These are phyloP conservation scores for Protonemura montana DNA, from an alignment of 2,888 invertebrate species.

Conservation along the genomic window DNA sequence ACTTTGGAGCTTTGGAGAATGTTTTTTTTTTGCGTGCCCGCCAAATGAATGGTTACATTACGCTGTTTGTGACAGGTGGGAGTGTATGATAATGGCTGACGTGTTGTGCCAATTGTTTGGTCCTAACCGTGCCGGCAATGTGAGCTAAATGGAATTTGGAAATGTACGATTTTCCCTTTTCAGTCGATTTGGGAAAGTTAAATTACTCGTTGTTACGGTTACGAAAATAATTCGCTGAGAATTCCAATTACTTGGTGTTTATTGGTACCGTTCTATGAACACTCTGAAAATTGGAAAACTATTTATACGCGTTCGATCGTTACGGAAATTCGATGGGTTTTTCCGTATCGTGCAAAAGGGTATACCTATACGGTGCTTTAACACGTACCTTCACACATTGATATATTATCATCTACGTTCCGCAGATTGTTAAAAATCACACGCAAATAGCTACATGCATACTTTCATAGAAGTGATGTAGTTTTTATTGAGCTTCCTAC, in stretches of 20 bases:
- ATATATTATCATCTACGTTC: too few species aligned
- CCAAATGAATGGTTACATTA: too few species aligned
- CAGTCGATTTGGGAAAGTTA: not conserved
- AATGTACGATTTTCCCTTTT: not conserved
- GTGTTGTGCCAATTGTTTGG: not conserved
- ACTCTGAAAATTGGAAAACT: not conserved
- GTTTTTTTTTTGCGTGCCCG: too few species aligned
- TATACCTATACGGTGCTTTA: not conserved
- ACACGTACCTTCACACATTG: not conserved
- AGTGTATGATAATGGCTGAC: too few species aligned
- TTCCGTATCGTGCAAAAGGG: not conserved
- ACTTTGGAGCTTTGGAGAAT: too few species aligned
- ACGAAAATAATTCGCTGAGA: not conserved
- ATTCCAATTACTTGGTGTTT: not conserved
- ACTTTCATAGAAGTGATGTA: not conserved
- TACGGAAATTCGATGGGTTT: not conserved
- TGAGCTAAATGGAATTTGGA: not conserved
- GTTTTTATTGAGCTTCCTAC: not conserved
- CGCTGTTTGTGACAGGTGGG: too few species aligned
- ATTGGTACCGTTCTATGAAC: not conserved
- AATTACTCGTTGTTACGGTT: not conserved
- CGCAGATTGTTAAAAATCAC: not conserved
- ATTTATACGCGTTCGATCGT: not conserved
- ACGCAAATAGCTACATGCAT: not conserved
- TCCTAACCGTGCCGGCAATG: not conserved